Evolutionary conservation across 2,113 vertebrate genomes (phyloP).

Genomic region (Empidonax alnorum): DNA sequence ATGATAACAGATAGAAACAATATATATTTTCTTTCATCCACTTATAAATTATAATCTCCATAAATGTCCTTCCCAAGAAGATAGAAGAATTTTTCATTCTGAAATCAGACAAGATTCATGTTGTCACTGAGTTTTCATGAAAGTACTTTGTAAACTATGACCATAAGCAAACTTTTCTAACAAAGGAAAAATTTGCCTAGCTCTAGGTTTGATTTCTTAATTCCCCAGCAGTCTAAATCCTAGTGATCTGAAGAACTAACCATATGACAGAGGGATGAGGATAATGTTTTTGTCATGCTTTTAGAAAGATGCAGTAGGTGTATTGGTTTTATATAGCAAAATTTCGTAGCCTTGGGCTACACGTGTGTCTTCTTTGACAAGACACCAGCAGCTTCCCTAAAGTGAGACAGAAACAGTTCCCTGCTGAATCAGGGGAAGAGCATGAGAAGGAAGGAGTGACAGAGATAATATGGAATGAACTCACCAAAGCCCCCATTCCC

Average conservation of each 20-base stretch:
- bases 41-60: background rate
- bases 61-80: background rate
- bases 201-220: background rate
- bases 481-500: background rate
- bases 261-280: background rate
- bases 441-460: background rate
- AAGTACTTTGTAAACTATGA: background rate
- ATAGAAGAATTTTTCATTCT: background rate
- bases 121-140: background rate
- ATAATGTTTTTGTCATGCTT: background rate
- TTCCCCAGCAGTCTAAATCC: background rate
- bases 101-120: background rate
- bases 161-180: background rate
- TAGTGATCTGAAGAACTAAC: background rate
- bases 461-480: rapidly evolving
- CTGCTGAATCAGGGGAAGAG: background rate
- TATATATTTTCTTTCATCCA: background rate
- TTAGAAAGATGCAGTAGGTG: background rate
- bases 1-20: background rate
- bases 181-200: background rate
- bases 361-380: background rate
- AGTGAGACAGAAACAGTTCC: rapidly evolving
- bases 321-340: rapidly evolving
- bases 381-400: background rate
- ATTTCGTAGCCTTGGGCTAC: rapidly evolving